A percentile compares a stretch with the other conserved stretches of the same genome.
These are phyloP conservation scores for Sisor rabdophorus DNA, from an alignment of 2,113 vertebrate species.

Conservation along the genomic window DNA sequence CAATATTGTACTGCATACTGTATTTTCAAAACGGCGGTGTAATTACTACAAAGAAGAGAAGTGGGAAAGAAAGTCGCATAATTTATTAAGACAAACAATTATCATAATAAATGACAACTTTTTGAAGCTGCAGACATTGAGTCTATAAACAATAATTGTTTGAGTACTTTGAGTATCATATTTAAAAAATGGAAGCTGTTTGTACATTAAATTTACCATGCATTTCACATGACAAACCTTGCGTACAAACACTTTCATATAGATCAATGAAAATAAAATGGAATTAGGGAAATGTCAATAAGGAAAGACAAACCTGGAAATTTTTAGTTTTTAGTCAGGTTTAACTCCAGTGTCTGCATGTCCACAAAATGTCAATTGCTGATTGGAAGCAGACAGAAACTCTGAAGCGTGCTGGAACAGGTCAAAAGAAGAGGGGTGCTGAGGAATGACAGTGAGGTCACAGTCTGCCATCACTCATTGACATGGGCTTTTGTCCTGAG, in stretches of 20 bases:
- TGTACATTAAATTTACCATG: background rate
- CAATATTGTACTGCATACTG: background rate
- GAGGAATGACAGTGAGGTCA: conserved; percentile 42
- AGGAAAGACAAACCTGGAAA: background rate
- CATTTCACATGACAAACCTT: background rate
- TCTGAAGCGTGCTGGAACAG: conserved; percentile 29
- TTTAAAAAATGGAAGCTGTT: background rate
- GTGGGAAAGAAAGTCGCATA: background rate
- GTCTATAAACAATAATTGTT: background rate
- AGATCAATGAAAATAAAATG: background rate
- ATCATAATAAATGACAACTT: background rate
- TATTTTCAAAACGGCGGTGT: background rate
- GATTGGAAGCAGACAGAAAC: conserved; percentile 1
- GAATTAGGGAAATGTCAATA: conserved; percentile 4
- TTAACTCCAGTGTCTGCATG: background rate
- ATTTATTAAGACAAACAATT: conserved; percentile 8
- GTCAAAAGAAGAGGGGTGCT: conserved; percentile 21
- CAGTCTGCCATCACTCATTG: conserved; percentile 43
- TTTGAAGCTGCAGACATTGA: background rate
- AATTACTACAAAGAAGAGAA: background rate
- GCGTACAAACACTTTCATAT: background rate
- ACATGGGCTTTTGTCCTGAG: conserved; percentile 28
- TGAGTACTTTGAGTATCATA: background rate
- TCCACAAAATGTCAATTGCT: conserved; percentile 15
- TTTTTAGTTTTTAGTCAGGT: background rate